Conservation (phyloP, 2,797 vertebrate species). For the Coregonus ussuriensis region DNA sequence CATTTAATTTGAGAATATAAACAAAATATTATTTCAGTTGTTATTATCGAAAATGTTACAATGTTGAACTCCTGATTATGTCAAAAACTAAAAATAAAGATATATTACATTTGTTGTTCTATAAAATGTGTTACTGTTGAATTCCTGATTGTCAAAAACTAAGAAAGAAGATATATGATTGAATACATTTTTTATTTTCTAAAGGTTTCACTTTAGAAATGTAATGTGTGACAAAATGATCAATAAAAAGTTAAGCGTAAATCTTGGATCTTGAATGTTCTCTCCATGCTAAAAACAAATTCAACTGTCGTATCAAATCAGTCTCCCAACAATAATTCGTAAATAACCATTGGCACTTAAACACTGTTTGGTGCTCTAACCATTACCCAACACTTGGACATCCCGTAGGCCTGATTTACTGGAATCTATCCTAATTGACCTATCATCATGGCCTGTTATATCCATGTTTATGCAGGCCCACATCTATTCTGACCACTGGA, state of each 20-base stretch:
- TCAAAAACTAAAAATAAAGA: not conserved
- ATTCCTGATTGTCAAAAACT: too few relatives aligned
- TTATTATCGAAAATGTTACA: not conserved
- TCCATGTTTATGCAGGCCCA: too few relatives aligned
- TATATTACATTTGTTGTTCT: too few relatives aligned
- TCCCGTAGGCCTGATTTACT: too few relatives aligned
- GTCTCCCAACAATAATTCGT: not conserved
- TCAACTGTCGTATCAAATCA: not conserved
- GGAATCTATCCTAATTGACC: too few relatives aligned
- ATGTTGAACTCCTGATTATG: not conserved
- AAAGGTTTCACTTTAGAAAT: constrained; percentile 31
- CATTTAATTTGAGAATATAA: constrained; percentile 3
- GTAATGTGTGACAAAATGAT: constrained; percentile 8
- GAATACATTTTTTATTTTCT: not conserved
- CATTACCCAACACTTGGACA: too few relatives aligned
- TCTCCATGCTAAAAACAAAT: not conserved
- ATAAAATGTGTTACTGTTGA: too few relatives aligned
- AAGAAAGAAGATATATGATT: not conserved
- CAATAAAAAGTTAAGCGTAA: constrained; percentile 45
- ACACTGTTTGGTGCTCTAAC: too few relatives aligned
- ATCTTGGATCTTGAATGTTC: not conserved
- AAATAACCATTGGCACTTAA: not conserved
- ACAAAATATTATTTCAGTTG: too few relatives aligned
- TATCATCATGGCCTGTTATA: too few relatives aligned
- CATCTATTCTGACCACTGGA: too few relatives aligned